These are phyloP conservation scores for Cephalopterus ornatus DNA, from an alignment of 2,113 vertebrate species.

Conservation along the genomic window DNA sequence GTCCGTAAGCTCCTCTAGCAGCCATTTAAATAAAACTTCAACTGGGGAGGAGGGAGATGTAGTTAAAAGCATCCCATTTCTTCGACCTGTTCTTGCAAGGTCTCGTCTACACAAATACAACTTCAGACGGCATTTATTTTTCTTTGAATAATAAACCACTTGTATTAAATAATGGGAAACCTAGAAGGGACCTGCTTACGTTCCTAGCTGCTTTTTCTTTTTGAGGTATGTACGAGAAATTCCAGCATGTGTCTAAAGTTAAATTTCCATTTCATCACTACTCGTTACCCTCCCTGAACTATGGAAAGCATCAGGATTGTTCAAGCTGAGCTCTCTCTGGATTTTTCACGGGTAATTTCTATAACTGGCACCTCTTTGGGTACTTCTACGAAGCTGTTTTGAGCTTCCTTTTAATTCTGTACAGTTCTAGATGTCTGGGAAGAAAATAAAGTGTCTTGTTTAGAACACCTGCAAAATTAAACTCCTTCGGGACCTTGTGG, in stretches of 20 bases:
- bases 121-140: accelerated
- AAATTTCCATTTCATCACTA: neutral
- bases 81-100: neutral
- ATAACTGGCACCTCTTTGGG: accelerated
- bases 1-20: neutral
- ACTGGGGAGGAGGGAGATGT: accelerated
- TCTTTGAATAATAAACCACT: neutral
- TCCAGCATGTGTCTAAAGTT: neutral
- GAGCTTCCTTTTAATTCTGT: neutral
- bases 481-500: neutral
- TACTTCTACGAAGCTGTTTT: neutral
- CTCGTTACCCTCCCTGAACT: neutral
- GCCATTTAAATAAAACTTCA: neutral
- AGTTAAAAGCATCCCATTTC: neutral
- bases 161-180: too few relatives aligned
- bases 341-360: neutral
- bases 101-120: neutral
- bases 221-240: neutral
- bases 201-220: neutral
- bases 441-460: neutral
- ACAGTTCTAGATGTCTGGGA: neutral
- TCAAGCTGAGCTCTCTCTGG: accelerated
- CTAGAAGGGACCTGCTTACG: too few relatives aligned
- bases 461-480: neutral
- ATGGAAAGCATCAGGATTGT: accelerated